Base-by-base conservation (phyloP, 2,113 vertebrate species). In the Lanius collurio region DNA sequence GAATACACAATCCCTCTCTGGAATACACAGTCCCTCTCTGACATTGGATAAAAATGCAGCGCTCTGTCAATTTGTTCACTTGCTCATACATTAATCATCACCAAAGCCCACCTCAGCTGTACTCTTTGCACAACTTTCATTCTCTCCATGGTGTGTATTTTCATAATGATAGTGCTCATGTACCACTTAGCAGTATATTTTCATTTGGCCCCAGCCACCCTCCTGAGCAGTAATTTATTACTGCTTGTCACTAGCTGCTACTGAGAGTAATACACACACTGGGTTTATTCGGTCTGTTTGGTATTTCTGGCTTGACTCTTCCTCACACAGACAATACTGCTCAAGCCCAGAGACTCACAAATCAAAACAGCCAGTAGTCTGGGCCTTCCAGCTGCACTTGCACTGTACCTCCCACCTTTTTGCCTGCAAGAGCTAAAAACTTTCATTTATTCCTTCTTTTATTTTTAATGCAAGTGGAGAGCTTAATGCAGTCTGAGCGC, bases 161-260 rank as follows among this genome's bases (percentile, higher is more conserved):
- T 90, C 94, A 77, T 96, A 96, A 97, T 64, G 90, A 85, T 19
- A 53, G 82, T 62, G 85, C 87, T 93, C 70, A 70, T 68, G 62
- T 86, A 92, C 75, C 76, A 92, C 90, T 96, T 92, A 95, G 49
- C 78, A 93, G 92, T 81, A 46, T 92, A 95, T 94, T 96, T 96
- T 94, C 96, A 88, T 93, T 90, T 93, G 85, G 92, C 85, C 85
- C 71, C 71, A 89, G 90, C 64, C 63, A 73, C 78, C 27, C 47
- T 92, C 52, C 55, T 42, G 79, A 94, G 80, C 55, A 52, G 31
- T 82, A 94, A 96, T 86, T 94, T 96, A 94, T 93, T 92, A 90
- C 52, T 49, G 64, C 88, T 52, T 95, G 90, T 96, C 88, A 94
- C 67, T 19, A 60, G 68, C 78, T 94, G 90, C 85, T 91, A 63